phyloP scores from a whole-genome alignment of 2,113 vertebrate genomes.

The Xenopus borealis region DNA sequence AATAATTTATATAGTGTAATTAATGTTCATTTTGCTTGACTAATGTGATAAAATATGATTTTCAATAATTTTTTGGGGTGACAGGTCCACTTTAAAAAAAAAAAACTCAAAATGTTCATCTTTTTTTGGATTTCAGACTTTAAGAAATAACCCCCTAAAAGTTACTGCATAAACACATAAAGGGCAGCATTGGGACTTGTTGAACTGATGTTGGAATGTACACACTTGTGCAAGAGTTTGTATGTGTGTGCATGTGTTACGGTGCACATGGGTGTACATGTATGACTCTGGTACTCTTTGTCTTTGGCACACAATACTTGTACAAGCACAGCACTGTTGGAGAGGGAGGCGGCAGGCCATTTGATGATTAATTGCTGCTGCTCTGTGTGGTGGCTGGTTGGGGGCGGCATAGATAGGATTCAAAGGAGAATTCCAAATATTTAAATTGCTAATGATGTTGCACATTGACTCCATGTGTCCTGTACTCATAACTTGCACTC shows the following conservation, averaged over 20 bases:
- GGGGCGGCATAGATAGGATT: slow-evolving; percentile 43
- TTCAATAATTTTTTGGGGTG: no score
- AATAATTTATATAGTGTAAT: no score
- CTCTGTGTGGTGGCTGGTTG: slow-evolving; percentile 45
- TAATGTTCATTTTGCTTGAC: no score
- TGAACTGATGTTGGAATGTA: no score
- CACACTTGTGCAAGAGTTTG: slow-evolving; percentile 5
- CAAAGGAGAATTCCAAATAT: slow-evolving; percentile 45
- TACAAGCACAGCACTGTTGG: slow-evolving; percentile 41
- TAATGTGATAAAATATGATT: no score
- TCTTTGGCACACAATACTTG: slow-evolving; percentile 42
- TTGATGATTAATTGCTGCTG: slow-evolving; percentile 45
- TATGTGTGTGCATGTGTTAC: slow-evolving; percentile 12
- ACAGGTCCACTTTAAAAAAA: no score
- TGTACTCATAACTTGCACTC: slow-evolving; percentile 23
- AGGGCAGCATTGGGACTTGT: no score
- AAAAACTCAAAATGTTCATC: no score
- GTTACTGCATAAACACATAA: background rate
- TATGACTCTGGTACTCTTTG: slow-evolving; percentile 37
- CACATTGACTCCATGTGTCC: slow-evolving; percentile 46
- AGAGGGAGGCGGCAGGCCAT: slow-evolving; percentile 37
- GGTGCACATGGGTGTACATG: slow-evolving; percentile 27
- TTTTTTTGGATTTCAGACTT: no score
- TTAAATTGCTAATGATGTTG: slow-evolving; percentile 42
- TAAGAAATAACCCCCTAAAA: no score